Conservation (phyloP, 2,797 vertebrate species). For the Phyllotis vaccarum region DNA sequence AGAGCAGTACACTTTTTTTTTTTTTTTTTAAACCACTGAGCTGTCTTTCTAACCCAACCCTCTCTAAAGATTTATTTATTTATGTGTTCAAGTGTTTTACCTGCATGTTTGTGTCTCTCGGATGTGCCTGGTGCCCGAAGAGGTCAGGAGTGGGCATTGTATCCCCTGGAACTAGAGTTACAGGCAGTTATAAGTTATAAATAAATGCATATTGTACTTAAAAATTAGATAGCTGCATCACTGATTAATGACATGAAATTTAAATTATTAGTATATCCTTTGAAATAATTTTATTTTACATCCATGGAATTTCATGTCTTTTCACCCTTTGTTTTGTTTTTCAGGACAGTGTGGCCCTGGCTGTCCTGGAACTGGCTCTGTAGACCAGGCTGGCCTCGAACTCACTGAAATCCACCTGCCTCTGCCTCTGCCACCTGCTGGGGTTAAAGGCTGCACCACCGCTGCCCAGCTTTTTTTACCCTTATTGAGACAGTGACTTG, state of each 20-base stretch:
- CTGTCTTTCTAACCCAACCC: neutral
- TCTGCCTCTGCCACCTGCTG: no score
- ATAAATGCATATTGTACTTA: neutral
- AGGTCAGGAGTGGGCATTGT: neutral
- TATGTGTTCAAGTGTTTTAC: neutral
- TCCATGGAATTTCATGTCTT: conserved; percentile 88
- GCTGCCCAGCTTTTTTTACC: neutral
- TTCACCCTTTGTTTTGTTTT: no score
- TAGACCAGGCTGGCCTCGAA: no score
- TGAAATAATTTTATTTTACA: conserved; percentile 87
- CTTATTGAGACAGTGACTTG: conserved; percentile 17
- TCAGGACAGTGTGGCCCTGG: no score
- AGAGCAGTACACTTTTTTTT: neutral
- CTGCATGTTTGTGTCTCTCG: neutral
- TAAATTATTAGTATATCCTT: neutral
- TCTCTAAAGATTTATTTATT: neutral
- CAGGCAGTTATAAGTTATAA: neutral
- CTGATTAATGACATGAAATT: conserved; percentile 49
- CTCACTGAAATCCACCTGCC: no score
- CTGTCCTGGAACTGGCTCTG: no score
- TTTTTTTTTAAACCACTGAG: neutral
- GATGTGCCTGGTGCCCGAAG: neutral
- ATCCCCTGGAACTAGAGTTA: neutral
- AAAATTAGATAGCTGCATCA: conserved; percentile 65
- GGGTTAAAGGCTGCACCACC: no score